Evolutionary conservation across 1,140 invertebrate species (phyloP), one percentile per base, ranked within the genome.

Genomic region (Drosophila parabipectinata): DNA sequence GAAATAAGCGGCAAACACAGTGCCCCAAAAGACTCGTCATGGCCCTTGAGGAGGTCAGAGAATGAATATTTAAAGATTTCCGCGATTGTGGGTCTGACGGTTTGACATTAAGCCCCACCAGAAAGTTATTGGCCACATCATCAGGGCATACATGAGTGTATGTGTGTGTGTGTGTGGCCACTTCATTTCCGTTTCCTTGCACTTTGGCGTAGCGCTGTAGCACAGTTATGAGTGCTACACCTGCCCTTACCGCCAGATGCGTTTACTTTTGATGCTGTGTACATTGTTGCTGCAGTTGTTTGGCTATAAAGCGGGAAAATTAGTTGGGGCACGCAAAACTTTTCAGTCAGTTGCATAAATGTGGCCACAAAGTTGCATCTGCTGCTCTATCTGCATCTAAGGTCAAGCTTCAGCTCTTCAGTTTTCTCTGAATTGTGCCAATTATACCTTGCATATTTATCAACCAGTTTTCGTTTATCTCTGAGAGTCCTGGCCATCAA

Each of bases 1-100:
- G 58, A 87, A 87, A 79, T 71, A 55, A 67, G 77, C 37, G 14
- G 53, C 74, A 85, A 80, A 87, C 77, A 85, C 51, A 34, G 26
- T 30, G 30, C 34, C 48, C 21, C 64, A 12, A 21, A 47, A 2
- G 62, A 15, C 41, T 5, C 7, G 28, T 18, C 15, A 21, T 21
- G 21, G 21, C 15, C 51, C 34, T 26, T 48, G 63, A 5, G 26
- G 26, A 28, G 26, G n/a, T 56, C 39, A 56, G 63, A 56, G 63
- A 56, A 69, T 69, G 66, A 56, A 68, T 68, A 69, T 55, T 54
- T 68, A 48, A 68, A 68, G 66, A 68, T 48, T 69, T 32, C 9
- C 45, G 44, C 44, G 44, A 47, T 21, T 47, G 44, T n/a, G 12
- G 34, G 10, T 12, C 12, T 37, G 10, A n/a, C 10, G 39, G 30